phyloP scores from a whole-genome alignment of 2,113 vertebrate genomes.

The Chloebia gouldiae region DNA sequence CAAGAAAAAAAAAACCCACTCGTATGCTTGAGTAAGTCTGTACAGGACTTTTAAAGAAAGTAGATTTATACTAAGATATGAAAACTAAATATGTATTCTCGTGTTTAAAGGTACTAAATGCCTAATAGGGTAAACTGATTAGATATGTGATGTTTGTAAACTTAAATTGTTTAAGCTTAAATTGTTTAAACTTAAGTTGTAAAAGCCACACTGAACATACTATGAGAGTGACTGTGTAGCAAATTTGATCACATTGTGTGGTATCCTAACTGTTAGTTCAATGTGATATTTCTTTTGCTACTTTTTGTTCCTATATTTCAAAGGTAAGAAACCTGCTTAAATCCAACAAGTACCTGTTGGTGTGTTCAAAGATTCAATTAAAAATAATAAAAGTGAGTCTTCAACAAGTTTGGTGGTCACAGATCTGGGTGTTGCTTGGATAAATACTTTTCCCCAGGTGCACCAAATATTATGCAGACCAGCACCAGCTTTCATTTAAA shows the following conservation, averaged over 20 bases:
- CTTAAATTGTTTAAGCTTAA: background rate
- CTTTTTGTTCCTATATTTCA: background rate
- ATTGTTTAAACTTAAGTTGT: no score
- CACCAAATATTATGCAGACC: slow-evolving; percentile 19
- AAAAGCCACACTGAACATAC: background rate
- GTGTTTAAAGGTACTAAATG: background rate
- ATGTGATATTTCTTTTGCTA: background rate
- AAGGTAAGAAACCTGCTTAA: background rate
- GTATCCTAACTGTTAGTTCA: background rate
- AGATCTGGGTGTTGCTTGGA: background rate
- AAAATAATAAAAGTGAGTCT: background rate
- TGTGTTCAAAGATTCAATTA: background rate
- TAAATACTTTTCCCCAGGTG: slow-evolving; percentile 58
- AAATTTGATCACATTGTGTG: background rate
- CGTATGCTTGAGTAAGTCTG: background rate
- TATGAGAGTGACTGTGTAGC: background rate
- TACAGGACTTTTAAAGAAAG: background rate
- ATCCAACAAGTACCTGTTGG: background rate
- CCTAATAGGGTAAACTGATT: background rate
- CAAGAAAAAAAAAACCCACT: background rate
- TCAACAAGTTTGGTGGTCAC: background rate
- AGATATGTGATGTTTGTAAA: background rate
- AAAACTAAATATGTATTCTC: background rate
- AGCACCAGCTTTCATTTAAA: slow-evolving; percentile 47
- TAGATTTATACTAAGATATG: background rate